Conservation (phyloP, 2,113 vertebrate species). For the Marmota monax region DNA sequence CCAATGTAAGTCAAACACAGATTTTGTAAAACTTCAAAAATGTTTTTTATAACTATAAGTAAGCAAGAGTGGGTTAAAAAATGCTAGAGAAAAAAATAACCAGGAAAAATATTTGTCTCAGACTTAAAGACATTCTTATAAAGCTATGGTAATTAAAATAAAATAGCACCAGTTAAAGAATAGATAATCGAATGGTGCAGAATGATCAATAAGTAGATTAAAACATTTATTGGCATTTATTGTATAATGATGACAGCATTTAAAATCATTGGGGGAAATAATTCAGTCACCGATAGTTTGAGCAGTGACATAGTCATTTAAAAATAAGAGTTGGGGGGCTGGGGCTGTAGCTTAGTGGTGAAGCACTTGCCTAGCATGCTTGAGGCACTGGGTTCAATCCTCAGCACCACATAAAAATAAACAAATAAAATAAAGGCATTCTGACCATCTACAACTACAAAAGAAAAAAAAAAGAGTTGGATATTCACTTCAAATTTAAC, state of each 20-base stretch:
- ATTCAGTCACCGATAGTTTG: constrained; percentile 8
- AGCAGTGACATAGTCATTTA: not conserved
- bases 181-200: not conserved
- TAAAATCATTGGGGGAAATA: not conserved
- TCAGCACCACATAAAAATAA: too few species aligned
- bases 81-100: not conserved
- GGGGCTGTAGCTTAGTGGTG: too few species aligned
- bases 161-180: not conserved
- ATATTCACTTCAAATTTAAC: not conserved
- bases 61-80: constrained; percentile 1
- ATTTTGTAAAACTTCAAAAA: not conserved
- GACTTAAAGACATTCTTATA: constrained; percentile 38
- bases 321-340: not conserved
- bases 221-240: not conserved
- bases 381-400: too few species aligned
- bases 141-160: constrained; percentile 38
- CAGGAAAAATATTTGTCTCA: constrained; percentile 16
- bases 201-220: constrained; percentile 29
- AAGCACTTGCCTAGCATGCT: too few species aligned
- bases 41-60: constrained; percentile 40
- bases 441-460: too few species aligned
- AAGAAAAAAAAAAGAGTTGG: not conserved
- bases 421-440: too few species aligned
- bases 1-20: not conserved
- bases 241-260: not conserved